Base-by-base conservation (phyloP, 1,140 invertebrate genomes). In the Pseudomyrmex cubaensis region DNA sequence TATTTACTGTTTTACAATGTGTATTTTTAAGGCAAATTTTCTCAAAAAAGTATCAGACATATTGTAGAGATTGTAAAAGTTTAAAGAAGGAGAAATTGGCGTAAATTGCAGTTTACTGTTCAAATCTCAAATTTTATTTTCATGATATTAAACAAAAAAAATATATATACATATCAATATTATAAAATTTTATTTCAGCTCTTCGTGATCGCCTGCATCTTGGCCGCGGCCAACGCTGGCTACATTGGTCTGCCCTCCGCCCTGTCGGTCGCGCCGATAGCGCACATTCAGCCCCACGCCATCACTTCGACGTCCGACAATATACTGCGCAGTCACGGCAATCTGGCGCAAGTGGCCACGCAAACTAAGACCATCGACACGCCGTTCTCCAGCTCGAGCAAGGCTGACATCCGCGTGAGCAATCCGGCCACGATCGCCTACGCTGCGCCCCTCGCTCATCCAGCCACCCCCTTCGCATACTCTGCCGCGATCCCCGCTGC, bases 331-430 rank as follows among this genome's bases (percentile, higher is more conserved):
- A 95, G 95, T 82, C 94, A 94, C 0, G 96, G 95, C 74, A 96
- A 96, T 90, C 91, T 96, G 25, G 95, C 95, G 20, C 93, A 96
- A 91, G 94, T 96, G 22, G 96, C 96, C 2, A 95, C 95, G 48
- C 95, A 96, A 87, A 95, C 95, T 0, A 96, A 96, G 87, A 95
- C 95, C 62, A 95, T 97, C 69, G 95, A 96, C 85, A 96, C 96
- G 1, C 96, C 96, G 2, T 97, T 95, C 94, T 96, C 96, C 25
- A 96, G 95, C 89, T 95, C 95, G 48, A 95, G 95, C 89, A 96
- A 96, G 87, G 92, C 95, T 44, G 96, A 96, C 85, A 94, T 96
- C 4, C 94, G 96, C 48, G 95, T 96, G 2, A 96, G 95, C 92
- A 96, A 96, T 91, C 95, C 96, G 15, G 86, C 86, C 1, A 35